These are phyloP conservation scores for Drosophila lacicola DNA, from an alignment of 2,888 invertebrate genomes.

Conservation along the genomic window DNA sequence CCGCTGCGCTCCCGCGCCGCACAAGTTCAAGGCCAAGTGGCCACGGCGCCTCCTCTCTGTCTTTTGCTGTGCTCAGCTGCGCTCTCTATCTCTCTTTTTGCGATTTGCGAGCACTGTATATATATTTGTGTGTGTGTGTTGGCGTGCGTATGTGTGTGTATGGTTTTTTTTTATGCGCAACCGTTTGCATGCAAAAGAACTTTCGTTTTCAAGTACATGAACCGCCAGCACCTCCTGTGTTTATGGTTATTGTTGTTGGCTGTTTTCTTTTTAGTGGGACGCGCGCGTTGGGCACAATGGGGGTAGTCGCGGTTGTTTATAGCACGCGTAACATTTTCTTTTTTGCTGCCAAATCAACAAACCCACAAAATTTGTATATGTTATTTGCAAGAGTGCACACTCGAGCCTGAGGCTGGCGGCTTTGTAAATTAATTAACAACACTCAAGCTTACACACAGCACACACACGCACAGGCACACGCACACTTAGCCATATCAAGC, in stretches of 20 bases:
- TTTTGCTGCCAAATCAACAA: slow-evolving; percentile 35
- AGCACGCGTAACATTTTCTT: slow-evolving; percentile 41
- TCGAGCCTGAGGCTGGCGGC: slow-evolving; percentile 40
- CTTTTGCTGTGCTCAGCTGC: slow-evolving; percentile 1
- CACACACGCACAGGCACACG: slow-evolving; percentile 39
- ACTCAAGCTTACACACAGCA: slow-evolving; percentile 44
- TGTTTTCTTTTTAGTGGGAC: slow-evolving; percentile 27
- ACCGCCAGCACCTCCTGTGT: slow-evolving; percentile 46
- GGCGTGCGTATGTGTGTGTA: slow-evolving; percentile 20
- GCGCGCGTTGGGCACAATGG: slow-evolving; percentile 39
- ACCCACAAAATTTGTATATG: slow-evolving; percentile 43
- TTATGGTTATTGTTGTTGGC: slow-evolving; percentile 17
- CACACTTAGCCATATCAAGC: slow-evolving; percentile 57
- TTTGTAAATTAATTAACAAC: slow-evolving; percentile 76
- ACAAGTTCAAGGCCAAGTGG: slow-evolving; percentile 79
- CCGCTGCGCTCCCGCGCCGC: slow-evolving; percentile 68
- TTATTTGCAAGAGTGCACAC: slow-evolving; percentile 51
- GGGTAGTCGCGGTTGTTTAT: slow-evolving; percentile 41
- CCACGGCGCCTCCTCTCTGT: slow-evolving; percentile 64
- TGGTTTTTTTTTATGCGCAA: slow-evolving; percentile 45
- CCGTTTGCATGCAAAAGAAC: slow-evolving; percentile 70
- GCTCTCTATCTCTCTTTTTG: slow-evolving; percentile 19
- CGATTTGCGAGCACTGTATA: slow-evolving; percentile 9
- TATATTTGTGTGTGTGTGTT: slow-evolving; percentile 4
- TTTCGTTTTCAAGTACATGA: slow-evolving; percentile 72